Evolutionary conservation across 2,888 invertebrate genomes (phyloP), one percentile per base, ranked within the genome.

Genomic region (Tolmerus cingulatus): DNA sequence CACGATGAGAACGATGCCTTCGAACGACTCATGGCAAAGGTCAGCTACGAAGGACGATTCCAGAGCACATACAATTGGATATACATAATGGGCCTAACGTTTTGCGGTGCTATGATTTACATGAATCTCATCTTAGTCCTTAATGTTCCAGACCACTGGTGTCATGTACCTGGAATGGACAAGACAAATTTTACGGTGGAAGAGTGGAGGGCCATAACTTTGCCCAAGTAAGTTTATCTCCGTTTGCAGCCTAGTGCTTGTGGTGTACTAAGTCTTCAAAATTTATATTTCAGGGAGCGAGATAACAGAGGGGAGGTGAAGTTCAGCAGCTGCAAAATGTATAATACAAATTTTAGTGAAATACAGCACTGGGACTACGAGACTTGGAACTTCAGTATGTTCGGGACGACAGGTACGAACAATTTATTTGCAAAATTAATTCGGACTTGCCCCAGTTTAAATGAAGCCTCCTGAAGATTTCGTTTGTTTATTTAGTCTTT

Each of bases 71-170:
- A 93, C 89, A 94, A 93, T 89, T 89, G 91, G 34, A 89, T 94
- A 0, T 93, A 94, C 89, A 93, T 94, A 81, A 92, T 93, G 66
- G 91, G 93, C 1, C 90, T 94, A 77, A 92, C 93, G 34, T 90
- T 93, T 81, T 92, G 93, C 37, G 92, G 93, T 1, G 93, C 94
- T 37, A 93, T 94, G 92, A 91, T 93, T 40, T 93, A 94, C 89
- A 93, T 94, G 91, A 94, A 94, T 89, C 91, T 94, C 12, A 93
- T 94, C 46, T 91, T 95, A 89, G 93, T 94, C 30, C 90, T 95
- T 86, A 93, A 93, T 87, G 93, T 93, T 82, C 94, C 94, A 5
- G 93, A 94, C 77, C 94, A 95, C 90, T 94, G 94, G 94, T 95
- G 95, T 89, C 91, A 91, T 82, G 94, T 94, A 19, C 93, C 94